Conservation (phyloP, 1,140 invertebrate species). For the Drosophila nasuta region DNA sequence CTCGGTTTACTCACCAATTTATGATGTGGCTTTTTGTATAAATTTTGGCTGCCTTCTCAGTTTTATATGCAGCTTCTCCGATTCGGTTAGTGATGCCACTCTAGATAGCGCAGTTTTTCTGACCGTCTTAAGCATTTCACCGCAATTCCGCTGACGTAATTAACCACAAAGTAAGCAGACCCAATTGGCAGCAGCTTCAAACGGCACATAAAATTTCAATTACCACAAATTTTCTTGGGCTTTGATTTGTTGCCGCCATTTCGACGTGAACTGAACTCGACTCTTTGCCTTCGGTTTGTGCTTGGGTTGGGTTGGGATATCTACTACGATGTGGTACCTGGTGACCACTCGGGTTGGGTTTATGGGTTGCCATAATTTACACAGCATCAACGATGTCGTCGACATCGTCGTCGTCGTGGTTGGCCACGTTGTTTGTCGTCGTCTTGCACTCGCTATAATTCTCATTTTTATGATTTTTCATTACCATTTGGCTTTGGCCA, state of each 20-base stretch:
- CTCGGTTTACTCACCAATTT: slow-evolving; percentile 16
- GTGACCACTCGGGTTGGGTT: slow-evolving; percentile 47
- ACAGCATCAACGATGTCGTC: slow-evolving; percentile 48
- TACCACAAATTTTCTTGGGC: slow-evolving; percentile 62
- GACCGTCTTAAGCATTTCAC: slow-evolving; percentile 11
- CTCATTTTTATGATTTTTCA: slow-evolving; percentile 70
- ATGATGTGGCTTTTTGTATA: slow-evolving; percentile 24
- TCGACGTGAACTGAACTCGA: slow-evolving; percentile 26
- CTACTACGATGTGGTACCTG: slow-evolving; percentile 9
- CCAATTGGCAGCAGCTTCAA: slow-evolving; percentile 61
- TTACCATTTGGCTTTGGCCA: slow-evolving; percentile 63
- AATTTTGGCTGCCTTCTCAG: background rate
- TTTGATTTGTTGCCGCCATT: slow-evolving; percentile 68
- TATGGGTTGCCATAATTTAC: slow-evolving; percentile 65
- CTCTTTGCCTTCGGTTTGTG: background rate
- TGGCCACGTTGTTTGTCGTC: slow-evolving; percentile 8
- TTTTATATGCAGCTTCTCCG: background rate
- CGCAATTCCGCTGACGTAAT: slow-evolving; percentile 49
- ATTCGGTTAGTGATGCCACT: slow-evolving; percentile 33
- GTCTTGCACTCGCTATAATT: slow-evolving; percentile 53
- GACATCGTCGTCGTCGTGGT: slow-evolving; percentile 21
- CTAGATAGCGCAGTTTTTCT: slow-evolving; percentile 32
- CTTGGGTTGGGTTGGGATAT: background rate
- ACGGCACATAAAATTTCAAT: slow-evolving; percentile 70
- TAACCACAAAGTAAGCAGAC: slow-evolving; percentile 58